These are phyloP conservation scores for Matsumyia berberina DNA, from an alignment of 2,888 invertebrate genomes.

Conservation along the genomic window DNA sequence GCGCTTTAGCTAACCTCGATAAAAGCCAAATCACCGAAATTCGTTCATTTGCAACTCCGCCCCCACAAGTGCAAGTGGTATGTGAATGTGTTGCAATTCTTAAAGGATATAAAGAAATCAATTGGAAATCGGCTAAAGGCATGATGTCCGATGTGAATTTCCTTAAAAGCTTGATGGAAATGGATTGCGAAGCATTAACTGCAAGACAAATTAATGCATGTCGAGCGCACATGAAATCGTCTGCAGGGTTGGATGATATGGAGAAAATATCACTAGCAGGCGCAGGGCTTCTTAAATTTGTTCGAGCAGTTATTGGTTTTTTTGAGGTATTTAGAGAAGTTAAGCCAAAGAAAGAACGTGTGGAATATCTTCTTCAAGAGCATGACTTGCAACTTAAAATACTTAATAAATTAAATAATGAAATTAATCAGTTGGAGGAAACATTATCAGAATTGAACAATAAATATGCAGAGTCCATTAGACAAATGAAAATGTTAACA, in stretches of 20 bases:
- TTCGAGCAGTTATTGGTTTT: constrained; percentile 94
- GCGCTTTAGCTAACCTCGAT: constrained; percentile 92
- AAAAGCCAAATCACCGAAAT: constrained; percentile 97
- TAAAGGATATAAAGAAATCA: constrained; percentile 92
- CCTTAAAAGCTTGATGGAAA: constrained; percentile 91
- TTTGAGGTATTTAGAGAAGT: constrained; percentile 94
- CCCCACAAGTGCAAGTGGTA: constrained; percentile 94
- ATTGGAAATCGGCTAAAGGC: constrained; percentile 95
- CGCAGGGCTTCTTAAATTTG: constrained; percentile 92
- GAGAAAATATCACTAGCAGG: constrained; percentile 93
- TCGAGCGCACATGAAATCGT: constrained; percentile 89
- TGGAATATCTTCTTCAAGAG: constrained; percentile 90
- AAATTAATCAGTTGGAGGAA: constrained; percentile 89
- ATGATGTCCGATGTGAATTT: constrained; percentile 97
- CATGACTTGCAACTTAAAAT: constrained; percentile 86
- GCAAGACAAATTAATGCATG: constrained; percentile 89
- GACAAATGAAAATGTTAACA: constrained; percentile 83
- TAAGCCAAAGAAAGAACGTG: constrained; percentile 93
- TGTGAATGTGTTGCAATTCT: constrained; percentile 96
- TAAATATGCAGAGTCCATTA: constrained; percentile 91
- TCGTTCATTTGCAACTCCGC: constrained; percentile 95
- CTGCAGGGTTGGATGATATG: constrained; percentile 92
- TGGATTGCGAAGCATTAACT: constrained; percentile 93
- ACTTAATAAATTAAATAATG: constrained; percentile 90
- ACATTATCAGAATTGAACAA: constrained; percentile 89